A percentile compares a stretch with the other conserved stretches of the same genome.
Evolutionary conservation across 2,113 vertebrate species (phyloP).

Genomic region (Zapus hudsonius): DNA sequence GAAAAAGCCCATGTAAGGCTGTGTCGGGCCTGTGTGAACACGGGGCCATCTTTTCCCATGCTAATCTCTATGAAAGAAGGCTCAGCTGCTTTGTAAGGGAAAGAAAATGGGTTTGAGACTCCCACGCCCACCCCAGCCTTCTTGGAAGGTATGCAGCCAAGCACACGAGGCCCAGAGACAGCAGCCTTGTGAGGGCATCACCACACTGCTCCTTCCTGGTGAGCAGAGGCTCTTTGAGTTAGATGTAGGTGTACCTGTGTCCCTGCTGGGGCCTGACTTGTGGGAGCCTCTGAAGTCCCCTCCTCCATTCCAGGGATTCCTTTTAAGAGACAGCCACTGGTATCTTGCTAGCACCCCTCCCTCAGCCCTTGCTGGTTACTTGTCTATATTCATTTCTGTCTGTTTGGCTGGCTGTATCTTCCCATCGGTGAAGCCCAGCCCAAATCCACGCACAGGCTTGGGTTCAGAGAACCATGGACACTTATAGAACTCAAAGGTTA

Average conservation of each 20-base stretch:
- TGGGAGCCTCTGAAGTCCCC: neutral
- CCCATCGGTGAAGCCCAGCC: neutral
- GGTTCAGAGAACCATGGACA: neutral
- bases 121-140: rapidly evolving
- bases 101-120: neutral
- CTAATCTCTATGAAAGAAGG: neutral
- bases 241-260: neutral
- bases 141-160: neutral
- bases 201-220: neutral
- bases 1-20: neutral
- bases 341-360: neutral
- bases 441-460: neutral
- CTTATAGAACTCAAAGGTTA: neutral
- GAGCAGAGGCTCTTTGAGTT: neutral
- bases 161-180: neutral
- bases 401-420: neutral
- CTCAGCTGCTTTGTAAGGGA: neutral
- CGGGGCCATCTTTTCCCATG: neutral
- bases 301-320: neutral
- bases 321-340: neutral
- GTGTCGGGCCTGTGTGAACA: rapidly evolving
- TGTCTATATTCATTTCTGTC: neutral
- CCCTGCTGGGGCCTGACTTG: neutral
- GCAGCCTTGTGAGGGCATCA: neutral
- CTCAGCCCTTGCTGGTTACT: neutral